A percentile compares a stretch with the other conserved stretches of the same genome.
phyloP scores from a whole-genome alignment of 2,797 vertebrate genomes.

The Muscicapa striata region DNA sequence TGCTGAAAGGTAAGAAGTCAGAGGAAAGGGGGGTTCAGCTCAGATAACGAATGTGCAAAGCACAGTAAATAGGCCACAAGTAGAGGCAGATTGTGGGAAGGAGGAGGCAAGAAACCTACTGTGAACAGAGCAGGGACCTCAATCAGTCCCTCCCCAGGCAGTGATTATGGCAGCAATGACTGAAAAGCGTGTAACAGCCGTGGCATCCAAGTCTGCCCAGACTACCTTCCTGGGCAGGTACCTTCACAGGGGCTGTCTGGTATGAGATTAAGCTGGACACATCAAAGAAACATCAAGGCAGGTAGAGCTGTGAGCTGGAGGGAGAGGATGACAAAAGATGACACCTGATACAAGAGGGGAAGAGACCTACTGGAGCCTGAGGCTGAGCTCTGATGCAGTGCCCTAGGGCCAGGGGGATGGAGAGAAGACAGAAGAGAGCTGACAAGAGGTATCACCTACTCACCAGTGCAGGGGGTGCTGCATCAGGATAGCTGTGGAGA shows the following conservation, averaged over 20 bases:
- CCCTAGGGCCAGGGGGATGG: background rate
- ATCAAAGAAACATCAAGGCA: constrained; percentile 48
- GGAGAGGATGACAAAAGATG: background rate
- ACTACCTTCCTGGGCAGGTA: background rate
- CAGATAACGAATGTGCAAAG: background rate
- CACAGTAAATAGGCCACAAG: background rate
- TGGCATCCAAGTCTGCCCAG: constrained; percentile 1
- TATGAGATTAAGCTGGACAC: background rate
- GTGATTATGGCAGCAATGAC: background rate
- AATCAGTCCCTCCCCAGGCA: background rate
- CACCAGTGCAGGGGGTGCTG: background rate
- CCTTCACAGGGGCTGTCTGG: background rate
- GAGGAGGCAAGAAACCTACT: background rate
- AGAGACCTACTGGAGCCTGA: background rate
- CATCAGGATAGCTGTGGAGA: background rate
- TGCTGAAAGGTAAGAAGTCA: constrained; percentile 13
- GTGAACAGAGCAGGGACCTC: background rate
- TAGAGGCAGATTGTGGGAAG: constrained; percentile 17
- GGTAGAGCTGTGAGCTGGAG: constrained; percentile 10
- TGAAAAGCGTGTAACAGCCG: constrained; percentile 18
- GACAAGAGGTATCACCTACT: background rate
- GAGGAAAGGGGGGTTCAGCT: background rate
- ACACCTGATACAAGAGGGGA: background rate
- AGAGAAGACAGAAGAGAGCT: background rate
- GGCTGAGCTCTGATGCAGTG: background rate